Percentiles rank a stretch among this genome's conserved stretches.
These are phyloP conservation scores for Neolamprologus ventralis DNA, from an alignment of 2,113 vertebrate genomes.

Conservation along the genomic window DNA sequence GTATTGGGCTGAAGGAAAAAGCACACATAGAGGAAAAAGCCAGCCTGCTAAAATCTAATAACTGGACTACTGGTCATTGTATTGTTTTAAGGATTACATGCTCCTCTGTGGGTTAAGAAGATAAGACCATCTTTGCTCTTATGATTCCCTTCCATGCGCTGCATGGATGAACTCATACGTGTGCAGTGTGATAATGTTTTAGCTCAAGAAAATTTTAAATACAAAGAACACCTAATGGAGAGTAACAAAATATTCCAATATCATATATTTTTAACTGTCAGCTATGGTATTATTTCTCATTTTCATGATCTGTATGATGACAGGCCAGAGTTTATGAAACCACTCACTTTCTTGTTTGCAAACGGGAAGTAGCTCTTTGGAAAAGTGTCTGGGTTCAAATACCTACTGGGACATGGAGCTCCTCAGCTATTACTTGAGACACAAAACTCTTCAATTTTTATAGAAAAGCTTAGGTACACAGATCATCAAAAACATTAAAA, in stretches of 20 bases:
- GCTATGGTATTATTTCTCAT: not conserved
- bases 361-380: not conserved
- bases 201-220: not conserved
- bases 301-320: not conserved
- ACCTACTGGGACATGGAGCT: not conserved
- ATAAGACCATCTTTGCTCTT: not conserved
- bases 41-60: not conserved
- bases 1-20: not conserved
- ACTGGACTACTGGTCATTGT: not conserved
- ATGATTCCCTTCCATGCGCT: not conserved
- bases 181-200: not conserved
- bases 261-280: not conserved
- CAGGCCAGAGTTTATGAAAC: not conserved
- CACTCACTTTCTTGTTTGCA: not conserved
- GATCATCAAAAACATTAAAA: not conserved
- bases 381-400: constrained; percentile 3
- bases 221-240: not conserved
- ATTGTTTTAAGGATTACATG: constrained; percentile 1
- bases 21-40: not conserved
- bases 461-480: not conserved
- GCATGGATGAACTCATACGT: not conserved
- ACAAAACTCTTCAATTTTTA: not conserved
- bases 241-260: not conserved
- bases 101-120: not conserved
- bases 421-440: not conserved